Evolutionary conservation across 2,888 invertebrate species (phyloP).

Genomic region (Tricholauxania praeusta): DNA sequence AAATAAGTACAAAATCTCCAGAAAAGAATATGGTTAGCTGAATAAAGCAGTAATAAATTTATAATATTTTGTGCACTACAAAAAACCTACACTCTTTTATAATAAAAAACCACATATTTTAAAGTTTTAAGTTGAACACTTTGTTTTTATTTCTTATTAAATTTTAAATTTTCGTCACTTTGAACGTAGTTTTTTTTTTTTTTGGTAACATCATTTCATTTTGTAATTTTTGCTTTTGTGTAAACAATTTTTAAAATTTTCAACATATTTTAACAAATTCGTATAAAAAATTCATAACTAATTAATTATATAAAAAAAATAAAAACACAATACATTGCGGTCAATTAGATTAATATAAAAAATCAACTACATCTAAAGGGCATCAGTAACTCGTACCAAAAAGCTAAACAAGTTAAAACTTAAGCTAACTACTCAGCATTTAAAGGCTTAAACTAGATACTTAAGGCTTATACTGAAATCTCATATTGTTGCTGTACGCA

Average conservation of each 20-base stretch:
- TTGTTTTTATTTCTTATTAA: constrained; percentile 19
- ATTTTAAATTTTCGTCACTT: constrained; percentile 6
- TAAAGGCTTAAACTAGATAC: neutral
- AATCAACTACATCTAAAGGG: neutral
- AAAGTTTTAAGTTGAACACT: constrained; percentile 20
- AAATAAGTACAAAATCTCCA: neutral
- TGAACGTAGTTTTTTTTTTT: constrained; percentile 8
- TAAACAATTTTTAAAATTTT: too few species aligned
- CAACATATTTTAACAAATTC: neutral
- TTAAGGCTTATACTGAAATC: constrained; percentile 3
- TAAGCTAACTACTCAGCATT: neutral
- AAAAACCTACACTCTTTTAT: too few species aligned
- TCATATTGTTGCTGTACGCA: constrained; percentile 21
- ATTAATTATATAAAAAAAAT: constrained; percentile 3
- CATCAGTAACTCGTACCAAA: neutral
- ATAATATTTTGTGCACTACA: too few species aligned
- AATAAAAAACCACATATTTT: constrained; percentile 4
- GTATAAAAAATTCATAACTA: neutral
- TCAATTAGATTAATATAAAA: constrained; percentile 4
- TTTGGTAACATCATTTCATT: constrained; percentile 6
- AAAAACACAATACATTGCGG: constrained; percentile 25
- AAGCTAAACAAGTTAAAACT: constrained; percentile 30
- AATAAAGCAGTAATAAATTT: neutral
- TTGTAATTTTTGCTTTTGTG: too few species aligned
- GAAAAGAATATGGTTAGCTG: neutral